Percentiles rank a stretch among this genome's conserved stretches.
These are phyloP conservation scores for Drosophila suboccidentalis DNA, from an alignment of 2,888 invertebrate species.

Conservation along the genomic window DNA sequence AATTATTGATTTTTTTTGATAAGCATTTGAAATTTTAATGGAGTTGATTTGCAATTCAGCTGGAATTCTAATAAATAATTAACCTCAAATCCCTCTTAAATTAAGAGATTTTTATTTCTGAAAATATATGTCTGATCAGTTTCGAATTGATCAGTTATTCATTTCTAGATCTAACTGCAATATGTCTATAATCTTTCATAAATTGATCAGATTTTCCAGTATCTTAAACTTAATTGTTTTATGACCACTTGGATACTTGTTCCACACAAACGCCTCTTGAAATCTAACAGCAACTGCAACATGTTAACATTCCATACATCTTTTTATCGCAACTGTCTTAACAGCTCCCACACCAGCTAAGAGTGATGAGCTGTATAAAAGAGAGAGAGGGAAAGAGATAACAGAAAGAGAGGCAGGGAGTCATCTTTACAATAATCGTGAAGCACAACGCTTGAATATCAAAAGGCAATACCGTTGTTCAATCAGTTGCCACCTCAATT, in stretches of 20 bases:
- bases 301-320: constrained; percentile 39
- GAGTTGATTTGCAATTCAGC: not conserved
- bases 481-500: constrained; percentile 58
- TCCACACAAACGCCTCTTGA: constrained; percentile 25
- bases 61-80: too few relatives aligned
- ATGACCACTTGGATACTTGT: constrained; percentile 51
- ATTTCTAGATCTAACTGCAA: too few relatives aligned
- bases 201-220: not conserved
- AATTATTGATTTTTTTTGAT: too few relatives aligned
- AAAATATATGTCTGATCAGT: too few relatives aligned
- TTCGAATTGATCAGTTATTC: too few relatives aligned
- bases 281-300: constrained; percentile 11
- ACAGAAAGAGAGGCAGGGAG: not conserved
- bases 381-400: not conserved
- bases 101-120: too few relatives aligned
- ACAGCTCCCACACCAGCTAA: constrained; percentile 14
- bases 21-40: too few relatives aligned
- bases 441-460: constrained; percentile 62
- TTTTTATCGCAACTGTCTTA: not conserved
- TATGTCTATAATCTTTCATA: not conserved
- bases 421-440: constrained; percentile 50
- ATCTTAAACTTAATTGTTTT: constrained; percentile 5
- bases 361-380: not conserved
- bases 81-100: too few relatives aligned
- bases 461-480: constrained; percentile 56